A percentile compares a stretch with the other conserved stretches of the same genome.
phyloP scores from a whole-genome alignment of 2,888 invertebrate genomes.

The Drosophila prolongata region DNA sequence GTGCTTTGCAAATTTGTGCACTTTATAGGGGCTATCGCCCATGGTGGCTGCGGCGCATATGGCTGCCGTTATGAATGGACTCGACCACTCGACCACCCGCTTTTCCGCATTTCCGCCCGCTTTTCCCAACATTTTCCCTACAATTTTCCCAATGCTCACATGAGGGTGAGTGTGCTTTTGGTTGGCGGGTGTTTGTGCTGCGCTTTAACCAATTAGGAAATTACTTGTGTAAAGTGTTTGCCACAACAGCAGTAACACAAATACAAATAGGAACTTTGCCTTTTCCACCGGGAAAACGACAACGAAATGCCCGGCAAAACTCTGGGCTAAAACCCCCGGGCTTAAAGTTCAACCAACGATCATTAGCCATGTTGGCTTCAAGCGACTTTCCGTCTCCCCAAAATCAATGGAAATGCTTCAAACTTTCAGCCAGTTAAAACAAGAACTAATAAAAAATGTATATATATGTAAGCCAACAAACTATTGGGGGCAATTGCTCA shows the following conservation, averaged over 20 bases:
- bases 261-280: conserved; percentile 37
- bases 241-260: conserved; percentile 18
- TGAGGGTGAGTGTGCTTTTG: conserved; percentile 10
- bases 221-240: conserved; percentile 59
- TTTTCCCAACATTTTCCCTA: conserved; percentile 5
- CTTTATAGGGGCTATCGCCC: conserved; percentile 47
- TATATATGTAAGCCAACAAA: conserved; percentile 10
- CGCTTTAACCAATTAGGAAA: conserved; percentile 66
- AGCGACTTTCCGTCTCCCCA: conserved; percentile 3
- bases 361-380: conserved; percentile 31
- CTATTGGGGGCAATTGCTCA: conserved; percentile 8
- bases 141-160: background rate
- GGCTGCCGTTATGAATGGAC: conserved; percentile 24
- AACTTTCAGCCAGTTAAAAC: conserved; percentile 33
- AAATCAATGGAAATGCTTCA: conserved; percentile 48
- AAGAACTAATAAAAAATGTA: background rate
- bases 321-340: conserved; percentile 3
- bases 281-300: conserved; percentile 3
- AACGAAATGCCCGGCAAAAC: background rate
- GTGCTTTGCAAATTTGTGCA: conserved; percentile 52
- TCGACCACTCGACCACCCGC: conserved; percentile 10
- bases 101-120: conserved; percentile 13
- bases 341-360: conserved; percentile 37
- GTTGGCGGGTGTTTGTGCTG: conserved; percentile 27
- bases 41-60: conserved; percentile 31